Conservation (phyloP, 2,888 invertebrate species). For the Loripinus fragilis region DNA sequence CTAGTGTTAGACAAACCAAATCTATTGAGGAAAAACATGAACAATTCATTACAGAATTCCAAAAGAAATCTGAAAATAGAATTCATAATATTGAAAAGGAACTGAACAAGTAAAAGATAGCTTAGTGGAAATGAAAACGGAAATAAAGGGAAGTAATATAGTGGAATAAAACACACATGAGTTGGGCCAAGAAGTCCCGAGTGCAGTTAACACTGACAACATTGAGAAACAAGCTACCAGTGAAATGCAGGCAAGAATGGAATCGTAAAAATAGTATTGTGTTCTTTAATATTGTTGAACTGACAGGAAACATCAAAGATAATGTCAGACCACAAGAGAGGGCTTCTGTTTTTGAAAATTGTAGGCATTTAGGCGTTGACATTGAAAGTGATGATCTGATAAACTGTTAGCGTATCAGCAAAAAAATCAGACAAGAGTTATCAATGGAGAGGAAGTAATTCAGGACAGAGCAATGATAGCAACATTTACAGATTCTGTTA, state of each 20-base stretch:
- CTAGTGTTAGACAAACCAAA: background rate
- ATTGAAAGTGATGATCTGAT: background rate
- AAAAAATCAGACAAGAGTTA: background rate
- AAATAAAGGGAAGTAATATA: background rate
- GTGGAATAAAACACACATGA: background rate
- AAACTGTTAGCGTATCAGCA: background rate
- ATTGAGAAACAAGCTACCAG: background rate
- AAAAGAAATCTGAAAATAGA: background rate
- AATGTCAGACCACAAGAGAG: background rate
- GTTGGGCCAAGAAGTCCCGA: background rate
- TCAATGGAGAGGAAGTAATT: background rate
- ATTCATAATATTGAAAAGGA: background rate
- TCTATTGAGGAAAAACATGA: slow-evolving; percentile 9
- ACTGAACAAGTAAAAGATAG: background rate
- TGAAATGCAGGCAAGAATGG: slow-evolving; percentile 10
- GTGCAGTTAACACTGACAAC: background rate
- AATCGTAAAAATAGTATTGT: slow-evolving; percentile 4
- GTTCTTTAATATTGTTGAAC: background rate
- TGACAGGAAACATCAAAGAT: background rate
- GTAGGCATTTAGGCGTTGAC: background rate
- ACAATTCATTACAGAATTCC: slow-evolving; percentile 17
- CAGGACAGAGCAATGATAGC: background rate
- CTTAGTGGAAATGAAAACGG: background rate
- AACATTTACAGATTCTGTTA: background rate
- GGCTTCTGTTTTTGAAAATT: too few species aligned